A percentile compares a stretch with the other conserved stretches of the same genome.
phyloP scores from a whole-genome alignment of 2,888 invertebrate genomes.

The Hypena proboscidalis region DNA sequence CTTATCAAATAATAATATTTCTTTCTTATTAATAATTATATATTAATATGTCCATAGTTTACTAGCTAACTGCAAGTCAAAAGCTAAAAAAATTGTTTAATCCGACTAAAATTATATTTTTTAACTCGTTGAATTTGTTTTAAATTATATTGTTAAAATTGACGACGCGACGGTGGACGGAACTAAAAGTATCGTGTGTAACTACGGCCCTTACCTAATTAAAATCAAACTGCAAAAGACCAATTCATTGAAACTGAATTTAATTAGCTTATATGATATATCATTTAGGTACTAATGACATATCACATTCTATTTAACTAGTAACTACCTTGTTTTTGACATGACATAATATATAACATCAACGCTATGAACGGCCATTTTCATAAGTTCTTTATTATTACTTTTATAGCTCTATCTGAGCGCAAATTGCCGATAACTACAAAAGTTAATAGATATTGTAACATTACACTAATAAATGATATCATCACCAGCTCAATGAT shows the following conservation, averaged over 20 bases:
- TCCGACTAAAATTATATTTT: too few relatives aligned
- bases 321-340: slow-evolving; percentile 54
- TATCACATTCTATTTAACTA: slow-evolving; percentile 12
- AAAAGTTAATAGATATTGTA: slow-evolving; percentile 50
- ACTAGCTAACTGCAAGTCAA: too few relatives aligned
- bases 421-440: slow-evolving; percentile 57
- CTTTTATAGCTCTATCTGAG: slow-evolving; percentile 53
- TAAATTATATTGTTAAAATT: slow-evolving; percentile 41
- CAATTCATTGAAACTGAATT: slow-evolving; percentile 59
- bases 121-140: too few relatives aligned
- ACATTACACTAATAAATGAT: slow-evolving; percentile 48
- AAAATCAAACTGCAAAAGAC: slow-evolving; percentile 69
- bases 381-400: slow-evolving; percentile 45
- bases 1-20: too few relatives aligned
- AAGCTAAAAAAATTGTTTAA: too few relatives aligned
- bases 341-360: slow-evolving; percentile 36
- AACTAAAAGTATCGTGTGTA: too few relatives aligned
- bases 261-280: slow-evolving; percentile 35
- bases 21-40: too few relatives aligned
- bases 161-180: slow-evolving; percentile 42
- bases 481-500: slow-evolving; percentile 29
- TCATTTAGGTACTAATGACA: slow-evolving; percentile 15
- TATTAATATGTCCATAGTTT: too few relatives aligned
- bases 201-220: slow-evolving; percentile 66
- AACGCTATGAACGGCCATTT: slow-evolving; percentile 43